Conservation (phyloP, 2,797 vertebrate genomes). For the Euphonia xanthogaster region DNA sequence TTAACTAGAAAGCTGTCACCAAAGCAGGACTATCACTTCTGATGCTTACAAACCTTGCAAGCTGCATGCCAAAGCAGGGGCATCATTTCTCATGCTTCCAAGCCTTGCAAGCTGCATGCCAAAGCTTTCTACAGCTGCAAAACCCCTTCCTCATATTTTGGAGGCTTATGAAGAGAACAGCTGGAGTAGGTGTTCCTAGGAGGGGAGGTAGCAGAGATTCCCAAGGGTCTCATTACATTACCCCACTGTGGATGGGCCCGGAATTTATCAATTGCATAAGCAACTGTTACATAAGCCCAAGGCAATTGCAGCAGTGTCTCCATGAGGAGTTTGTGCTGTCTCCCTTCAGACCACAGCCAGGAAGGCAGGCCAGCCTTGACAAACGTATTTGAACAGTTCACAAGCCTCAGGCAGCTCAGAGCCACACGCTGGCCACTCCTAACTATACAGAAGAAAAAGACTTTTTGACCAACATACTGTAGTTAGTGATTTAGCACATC, state of each 20-base stretch:
- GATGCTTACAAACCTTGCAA: neutral
- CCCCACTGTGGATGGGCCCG: neutral
- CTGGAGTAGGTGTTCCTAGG: neutral
- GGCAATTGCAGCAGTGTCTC: neutral
- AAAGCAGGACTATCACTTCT: neutral
- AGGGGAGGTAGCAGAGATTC: neutral
- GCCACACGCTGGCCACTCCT: neutral
- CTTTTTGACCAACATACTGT: neutral
- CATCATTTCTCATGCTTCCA: neutral
- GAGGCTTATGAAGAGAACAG: neutral
- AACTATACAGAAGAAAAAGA: neutral
- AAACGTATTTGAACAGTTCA: rapidly evolving
- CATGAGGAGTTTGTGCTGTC: neutral
- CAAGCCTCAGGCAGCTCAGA: neutral
- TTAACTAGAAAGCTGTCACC: neutral
- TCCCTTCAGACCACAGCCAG: neutral
- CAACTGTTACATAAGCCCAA: neutral
- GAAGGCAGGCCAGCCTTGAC: neutral
- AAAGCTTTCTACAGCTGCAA: neutral
- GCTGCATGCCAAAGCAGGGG: neutral
- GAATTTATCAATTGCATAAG: neutral
- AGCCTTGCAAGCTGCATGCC: neutral
- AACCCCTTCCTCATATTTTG: neutral
- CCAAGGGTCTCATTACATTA: neutral
- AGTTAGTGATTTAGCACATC: neutral